These are phyloP conservation scores for Carpatolechia fugitivella DNA, from an alignment of 2,888 invertebrate species.

Conservation along the genomic window DNA sequence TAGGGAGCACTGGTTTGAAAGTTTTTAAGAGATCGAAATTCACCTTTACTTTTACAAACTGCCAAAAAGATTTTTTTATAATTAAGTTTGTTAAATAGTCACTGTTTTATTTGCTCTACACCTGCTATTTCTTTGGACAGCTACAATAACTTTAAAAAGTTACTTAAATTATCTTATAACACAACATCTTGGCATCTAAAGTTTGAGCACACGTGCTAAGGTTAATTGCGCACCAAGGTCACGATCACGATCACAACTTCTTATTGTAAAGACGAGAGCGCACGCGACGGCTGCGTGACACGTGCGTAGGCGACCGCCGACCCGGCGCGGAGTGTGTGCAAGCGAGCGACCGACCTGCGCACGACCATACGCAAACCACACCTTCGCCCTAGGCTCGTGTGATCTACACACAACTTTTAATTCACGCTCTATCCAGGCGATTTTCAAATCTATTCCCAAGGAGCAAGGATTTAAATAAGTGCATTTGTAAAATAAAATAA, in stretches of 20 bases:
- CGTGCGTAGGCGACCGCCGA: conserved; percentile 73
- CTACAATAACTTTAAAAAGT: too few relatives aligned
- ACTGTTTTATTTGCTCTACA: too few relatives aligned
- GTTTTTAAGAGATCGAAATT: too few relatives aligned
- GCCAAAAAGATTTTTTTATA: too few relatives aligned
- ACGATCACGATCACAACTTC: not conserved
- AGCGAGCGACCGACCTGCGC: conserved; percentile 28
- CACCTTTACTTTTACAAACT: too few relatives aligned
- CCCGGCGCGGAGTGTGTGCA: conserved; percentile 73
- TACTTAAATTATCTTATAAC: too few relatives aligned
- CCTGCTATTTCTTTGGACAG: too few relatives aligned
- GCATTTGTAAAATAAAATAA: not conserved
- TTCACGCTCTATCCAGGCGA: conserved; percentile 15
- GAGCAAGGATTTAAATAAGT: not conserved
- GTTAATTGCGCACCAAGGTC: not conserved
- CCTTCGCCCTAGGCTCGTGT: conserved; percentile 36
- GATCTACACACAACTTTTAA: conserved; percentile 17
- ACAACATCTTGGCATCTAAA: too few relatives aligned
- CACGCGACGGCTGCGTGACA: conserved; percentile 36
- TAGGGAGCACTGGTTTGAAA: too few relatives aligned
- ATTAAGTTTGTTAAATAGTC: too few relatives aligned
- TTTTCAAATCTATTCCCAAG: conserved; percentile 26
- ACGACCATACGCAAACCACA: conserved; percentile 28
- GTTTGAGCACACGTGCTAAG: not conserved
- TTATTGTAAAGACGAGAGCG: not conserved